Conservation (phyloP, 2,797 vertebrate species). For the Typhlichthys eigenmanni region DNA sequence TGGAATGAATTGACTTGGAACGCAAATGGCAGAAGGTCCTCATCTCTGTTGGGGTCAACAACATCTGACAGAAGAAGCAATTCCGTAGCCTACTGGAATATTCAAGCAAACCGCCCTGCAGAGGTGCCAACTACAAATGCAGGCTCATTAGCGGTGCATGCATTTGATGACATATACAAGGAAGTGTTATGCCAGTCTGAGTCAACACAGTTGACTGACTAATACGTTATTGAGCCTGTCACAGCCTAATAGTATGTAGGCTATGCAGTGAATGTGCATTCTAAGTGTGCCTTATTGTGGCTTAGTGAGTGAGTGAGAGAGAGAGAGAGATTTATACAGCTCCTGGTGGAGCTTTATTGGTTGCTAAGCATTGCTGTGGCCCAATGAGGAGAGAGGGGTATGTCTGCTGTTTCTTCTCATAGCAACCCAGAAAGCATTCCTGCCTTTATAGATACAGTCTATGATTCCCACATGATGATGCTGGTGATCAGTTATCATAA, state of each 20-base stretch:
- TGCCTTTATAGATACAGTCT: too few relatives aligned
- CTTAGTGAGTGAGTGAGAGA: conserved; percentile 18
- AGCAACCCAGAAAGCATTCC: conserved; percentile 62
- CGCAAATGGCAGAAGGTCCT: too few relatives aligned
- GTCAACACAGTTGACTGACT: too few relatives aligned
- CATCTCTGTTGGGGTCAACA: too few relatives aligned
- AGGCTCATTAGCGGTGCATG: too few relatives aligned
- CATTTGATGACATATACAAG: too few relatives aligned
- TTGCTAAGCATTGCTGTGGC: conserved; percentile 33
- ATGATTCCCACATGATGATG: conserved; percentile 22
- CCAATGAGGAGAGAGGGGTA: conserved; percentile 56
- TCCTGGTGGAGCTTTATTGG: conserved; percentile 57
- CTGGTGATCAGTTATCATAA: conserved; percentile 22
- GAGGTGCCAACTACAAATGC: too few relatives aligned
- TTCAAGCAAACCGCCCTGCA: too few relatives aligned
- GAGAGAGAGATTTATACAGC: conserved; percentile 19
- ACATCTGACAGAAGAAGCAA: too few relatives aligned
- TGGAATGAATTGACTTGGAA: too few relatives aligned
- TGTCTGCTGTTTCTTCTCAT: conserved; percentile 55
- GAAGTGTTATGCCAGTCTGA: too few relatives aligned
- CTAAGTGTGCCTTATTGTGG: not conserved
- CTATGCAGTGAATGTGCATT: not conserved
- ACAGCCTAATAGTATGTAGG: not conserved
- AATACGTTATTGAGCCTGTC: not conserved
- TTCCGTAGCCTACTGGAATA: too few relatives aligned